Evolutionary conservation across 2,113 vertebrate genomes (phyloP), one percentile per base, ranked within the genome.

Genomic region (Toxostoma redivivum): DNA sequence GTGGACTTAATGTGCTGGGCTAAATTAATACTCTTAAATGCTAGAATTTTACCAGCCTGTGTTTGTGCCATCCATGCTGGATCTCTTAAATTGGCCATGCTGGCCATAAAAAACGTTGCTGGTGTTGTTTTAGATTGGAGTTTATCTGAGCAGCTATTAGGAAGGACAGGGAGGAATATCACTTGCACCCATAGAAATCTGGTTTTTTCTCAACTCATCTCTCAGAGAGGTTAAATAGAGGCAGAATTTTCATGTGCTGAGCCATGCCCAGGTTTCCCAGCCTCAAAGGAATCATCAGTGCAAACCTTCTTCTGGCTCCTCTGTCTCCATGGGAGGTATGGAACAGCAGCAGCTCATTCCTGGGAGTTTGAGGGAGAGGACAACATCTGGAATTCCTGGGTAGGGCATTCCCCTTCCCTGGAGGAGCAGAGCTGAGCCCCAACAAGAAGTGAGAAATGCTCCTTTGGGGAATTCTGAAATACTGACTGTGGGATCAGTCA

Each of bases 21-120:
- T 92, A 83, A 93, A 95, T 94, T 58, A 94, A 90, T 90, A 18
- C 88, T 81, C 74, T 47, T 58, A 88, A 73, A 66, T 81, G 56
- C 17, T 78, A 31, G 35, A 40, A 54, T 80, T 86, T 90, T 56
- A 92, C 53, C 71, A 86, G 90, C 47, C 76, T 47, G 54, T 80
- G 42, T 44, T 81, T 71, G 90, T 92, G 93, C 84, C 79, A n/a
- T 44, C 76, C 57, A 8, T 18, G 65, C 82, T 74, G 79, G 64
- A 90, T 73, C 85, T 92, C 88, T 76, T 78, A 70, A 88, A 90
- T 64, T 81, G 7, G 58, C 84, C 57, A 3, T 14, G 42, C 61
- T 86, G 89, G 66, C 66, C 85, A 30, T 33, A 5, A 86, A 94
- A 90, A 90, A 74, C 40, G 60, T 92, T 94, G 77, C 76, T 88